phyloP scores from a whole-genome alignment of 2,888 invertebrate species.

The Stramonita haemastoma region DNA sequence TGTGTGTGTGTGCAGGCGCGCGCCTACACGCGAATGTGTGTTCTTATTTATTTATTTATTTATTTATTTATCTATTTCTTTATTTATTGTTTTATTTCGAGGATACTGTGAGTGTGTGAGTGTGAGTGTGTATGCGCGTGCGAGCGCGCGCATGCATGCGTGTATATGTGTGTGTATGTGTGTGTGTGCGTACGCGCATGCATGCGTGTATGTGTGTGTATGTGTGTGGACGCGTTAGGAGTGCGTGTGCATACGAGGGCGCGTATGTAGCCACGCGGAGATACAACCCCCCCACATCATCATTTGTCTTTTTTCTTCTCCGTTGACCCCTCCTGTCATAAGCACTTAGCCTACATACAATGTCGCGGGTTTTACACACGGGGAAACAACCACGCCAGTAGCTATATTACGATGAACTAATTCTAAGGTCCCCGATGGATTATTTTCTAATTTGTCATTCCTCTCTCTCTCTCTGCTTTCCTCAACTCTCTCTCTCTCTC shows the following conservation, averaged over 20 bases:
- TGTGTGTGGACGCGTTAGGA: not conserved
- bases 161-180: constrained; percentile 20
- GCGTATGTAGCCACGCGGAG: too few relatives aligned
- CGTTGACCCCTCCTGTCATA: too few relatives aligned
- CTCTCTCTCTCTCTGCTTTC: not conserved
- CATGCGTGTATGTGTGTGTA: not conserved
- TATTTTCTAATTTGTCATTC: not conserved
- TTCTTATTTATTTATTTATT: not conserved
- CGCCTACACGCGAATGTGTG: not conserved
- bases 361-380: too few relatives aligned
- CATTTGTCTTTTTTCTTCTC: too few relatives aligned
- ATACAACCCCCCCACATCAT: too few relatives aligned
- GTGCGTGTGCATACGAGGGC: too few relatives aligned
- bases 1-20: not conserved
- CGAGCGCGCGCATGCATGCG: not conserved
- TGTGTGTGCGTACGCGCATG: not conserved
- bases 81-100: not conserved
- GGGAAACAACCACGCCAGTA: too few relatives aligned
- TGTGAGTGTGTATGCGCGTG: not conserved
- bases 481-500: constrained; percentile 14
- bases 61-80: not conserved
- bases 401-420: too few relatives aligned
- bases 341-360: too few relatives aligned
- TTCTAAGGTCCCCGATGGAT: too few relatives aligned
- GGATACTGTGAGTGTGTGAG: not conserved